Base-by-base conservation (phyloP, 1,140 invertebrate genomes). In the Drosophila triauraria region DNA sequence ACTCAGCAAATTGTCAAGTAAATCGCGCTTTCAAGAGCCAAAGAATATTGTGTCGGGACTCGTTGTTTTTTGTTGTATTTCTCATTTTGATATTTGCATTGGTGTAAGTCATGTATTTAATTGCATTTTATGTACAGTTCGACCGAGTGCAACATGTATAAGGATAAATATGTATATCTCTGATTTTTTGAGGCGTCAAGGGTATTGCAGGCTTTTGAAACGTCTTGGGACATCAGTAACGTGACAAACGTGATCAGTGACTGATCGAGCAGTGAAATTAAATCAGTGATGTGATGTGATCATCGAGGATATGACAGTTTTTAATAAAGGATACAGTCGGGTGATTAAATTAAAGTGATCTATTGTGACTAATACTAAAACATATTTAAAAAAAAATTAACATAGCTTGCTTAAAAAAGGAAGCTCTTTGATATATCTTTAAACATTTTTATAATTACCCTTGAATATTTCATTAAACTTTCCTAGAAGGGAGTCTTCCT, bases 41-140 rank as follows among this genome's bases (percentile, higher is more conserved):
- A 53, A 56, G 54, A 76, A 76, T 48, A 75, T 65, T 44, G 47
- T 51, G 47, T 57, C 23, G 23, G 43, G 43, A 42, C 12, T 20
- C 10, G 42, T 42, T 46, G n/a, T 46, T 61, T 61, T 38, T 53
- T 65, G 47, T 51, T 58, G 15, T 61, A 9, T 35, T 56, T 48
- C 2, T 17, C 23, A 15, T 30, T 54, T 54, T 48, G 20, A 20
- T 57, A 43, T 69, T 56, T 62, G 44, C 43, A 51, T 50, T 40
- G 9, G 65, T 68, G 9, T 42, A 10, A 20, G 43, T 46, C 15
- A 63, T 62, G 68, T 82, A 87, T 87, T 80, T 80, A 64, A 80
- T 82, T 87, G 70, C 84, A 87, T 54, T 70, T 80, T 75, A 63
- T 78, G 57, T 70, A 71, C 77, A 77, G 65, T 75, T 35, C 12